phyloP scores from a whole-genome alignment of 2,797 vertebrate species.

The Trachops cirrhosus region DNA sequence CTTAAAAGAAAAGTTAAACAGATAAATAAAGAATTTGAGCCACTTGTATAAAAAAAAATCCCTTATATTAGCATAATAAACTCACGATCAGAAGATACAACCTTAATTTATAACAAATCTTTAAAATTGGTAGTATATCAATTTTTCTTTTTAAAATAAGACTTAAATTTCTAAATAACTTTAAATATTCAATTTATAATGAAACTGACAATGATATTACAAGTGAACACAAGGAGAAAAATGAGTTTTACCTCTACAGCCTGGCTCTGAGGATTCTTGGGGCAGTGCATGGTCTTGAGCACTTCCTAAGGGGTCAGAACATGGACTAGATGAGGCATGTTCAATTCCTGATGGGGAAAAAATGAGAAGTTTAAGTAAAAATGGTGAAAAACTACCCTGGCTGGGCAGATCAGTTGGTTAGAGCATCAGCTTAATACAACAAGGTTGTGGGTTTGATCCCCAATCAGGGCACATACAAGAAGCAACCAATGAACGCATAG shows the following conservation, averaged over 20 bases:
- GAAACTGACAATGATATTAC: not conserved
- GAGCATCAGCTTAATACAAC: not conserved
- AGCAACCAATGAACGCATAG: not conserved
- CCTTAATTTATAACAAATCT: not conserved
- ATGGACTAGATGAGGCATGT: constrained; percentile 42
- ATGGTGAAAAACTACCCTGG: not conserved
- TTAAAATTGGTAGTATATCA: not conserved
- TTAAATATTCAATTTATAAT: constrained; percentile 38
- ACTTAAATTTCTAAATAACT: not conserved
- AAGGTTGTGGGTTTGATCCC: not conserved
- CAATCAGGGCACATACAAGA: not conserved
- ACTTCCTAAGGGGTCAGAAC: constrained; percentile 69
- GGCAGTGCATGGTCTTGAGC: constrained; percentile 36
- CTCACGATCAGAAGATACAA: not conserved
- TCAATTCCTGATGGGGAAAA: constrained; percentile 55
- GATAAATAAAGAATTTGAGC: not conserved
- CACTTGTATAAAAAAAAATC: not conserved
- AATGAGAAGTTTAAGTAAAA: constrained; percentile 39
- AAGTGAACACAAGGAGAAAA: constrained; percentile 44
- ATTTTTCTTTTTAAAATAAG: constrained; percentile 26
- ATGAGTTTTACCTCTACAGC: constrained; percentile 51
- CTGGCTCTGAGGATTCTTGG: constrained; percentile 57
- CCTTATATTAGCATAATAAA: not conserved
- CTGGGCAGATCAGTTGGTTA: not conserved
- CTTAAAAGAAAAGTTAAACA: constrained; percentile 5